phyloP scores from a whole-genome alignment of 64 coral and sea anemone genomes.

The Montipora cactus region DNA sequence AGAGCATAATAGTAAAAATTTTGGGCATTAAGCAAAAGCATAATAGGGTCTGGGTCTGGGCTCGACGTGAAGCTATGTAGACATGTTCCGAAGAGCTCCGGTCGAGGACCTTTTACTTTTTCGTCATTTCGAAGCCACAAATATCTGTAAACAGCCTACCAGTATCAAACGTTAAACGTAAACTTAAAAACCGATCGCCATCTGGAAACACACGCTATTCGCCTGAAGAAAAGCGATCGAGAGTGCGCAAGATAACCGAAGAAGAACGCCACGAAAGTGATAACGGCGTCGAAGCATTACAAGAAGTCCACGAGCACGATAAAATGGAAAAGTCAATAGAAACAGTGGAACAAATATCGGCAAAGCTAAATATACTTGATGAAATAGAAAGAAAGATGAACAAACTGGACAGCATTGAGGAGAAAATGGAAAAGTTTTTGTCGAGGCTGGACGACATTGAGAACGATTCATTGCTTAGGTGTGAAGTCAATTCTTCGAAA shows the following conservation, averaged over 20 bases:
- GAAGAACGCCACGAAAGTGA: background rate
- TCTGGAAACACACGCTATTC: background rate
- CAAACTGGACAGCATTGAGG: background rate
- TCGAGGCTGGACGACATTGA: background rate
- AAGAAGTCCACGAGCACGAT: background rate
- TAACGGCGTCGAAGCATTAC: background rate
- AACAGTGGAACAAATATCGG: background rate
- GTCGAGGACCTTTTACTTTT: background rate
- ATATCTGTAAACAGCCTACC: background rate
- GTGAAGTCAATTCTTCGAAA: background rate
- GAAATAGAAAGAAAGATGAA: background rate
- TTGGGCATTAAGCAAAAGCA: too few species aligned
- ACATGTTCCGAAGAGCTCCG: background rate
- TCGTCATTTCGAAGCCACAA: background rate
- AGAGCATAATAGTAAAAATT: too few species aligned
- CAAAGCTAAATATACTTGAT: background rate
- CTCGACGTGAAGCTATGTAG: conserved; percentile 9
- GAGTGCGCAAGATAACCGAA: background rate
- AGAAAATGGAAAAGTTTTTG: background rate
- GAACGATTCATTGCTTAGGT: background rate
- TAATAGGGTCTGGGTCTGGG: too few species aligned
- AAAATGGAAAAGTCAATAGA: background rate
- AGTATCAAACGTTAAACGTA: background rate
- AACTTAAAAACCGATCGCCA: background rate
- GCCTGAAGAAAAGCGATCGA: background rate